phyloP scores from a whole-genome alignment of 1,140 invertebrate genomes.

The Fopius arisanus region DNA sequence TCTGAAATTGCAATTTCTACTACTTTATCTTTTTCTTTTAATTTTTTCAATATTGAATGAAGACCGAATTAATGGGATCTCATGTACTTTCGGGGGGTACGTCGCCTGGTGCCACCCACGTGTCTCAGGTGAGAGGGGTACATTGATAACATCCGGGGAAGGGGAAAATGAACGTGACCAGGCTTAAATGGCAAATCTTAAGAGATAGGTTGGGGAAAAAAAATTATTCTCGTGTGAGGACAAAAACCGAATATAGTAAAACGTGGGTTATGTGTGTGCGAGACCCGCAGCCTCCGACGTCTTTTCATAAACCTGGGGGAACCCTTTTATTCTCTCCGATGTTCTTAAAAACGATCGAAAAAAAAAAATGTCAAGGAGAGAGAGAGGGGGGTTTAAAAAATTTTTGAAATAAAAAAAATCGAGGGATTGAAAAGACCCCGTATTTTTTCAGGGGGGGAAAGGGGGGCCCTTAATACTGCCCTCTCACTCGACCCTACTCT shows the following conservation, averaged over 20 bases:
- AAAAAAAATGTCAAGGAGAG: conserved; percentile 22
- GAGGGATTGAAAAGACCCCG: conserved; percentile 60
- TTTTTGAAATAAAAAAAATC: conserved; percentile 53
- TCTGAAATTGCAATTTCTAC: conserved; percentile 7
- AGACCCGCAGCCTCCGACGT: conserved; percentile 33
- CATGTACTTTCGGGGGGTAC: background rate
- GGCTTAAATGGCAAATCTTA: conserved; percentile 63
- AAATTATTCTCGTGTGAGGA: conserved; percentile 32
- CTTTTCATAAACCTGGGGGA: conserved; percentile 51
- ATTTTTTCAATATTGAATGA: background rate
- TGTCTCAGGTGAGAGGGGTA: conserved; percentile 31
- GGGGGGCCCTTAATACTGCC: conserved; percentile 21
- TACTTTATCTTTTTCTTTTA: conserved; percentile 14
- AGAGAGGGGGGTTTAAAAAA: conserved; percentile 58
- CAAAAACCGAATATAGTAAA: conserved; percentile 19
- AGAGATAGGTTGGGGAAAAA: conserved; percentile 60
- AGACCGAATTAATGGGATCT: background rate
- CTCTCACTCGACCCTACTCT: conserved; percentile 31
- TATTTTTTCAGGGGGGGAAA: conserved; percentile 43
- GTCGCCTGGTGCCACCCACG: background rate
- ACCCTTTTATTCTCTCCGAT: conserved; percentile 51
- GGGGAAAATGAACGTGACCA: conserved; percentile 54
- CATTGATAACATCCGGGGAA: conserved; percentile 43
- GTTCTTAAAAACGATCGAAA: conserved; percentile 53
- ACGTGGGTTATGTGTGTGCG: conserved; percentile 10